Base-by-base conservation (phyloP, 2,888 invertebrate genomes). In the Aleiodes alternator region DNA sequence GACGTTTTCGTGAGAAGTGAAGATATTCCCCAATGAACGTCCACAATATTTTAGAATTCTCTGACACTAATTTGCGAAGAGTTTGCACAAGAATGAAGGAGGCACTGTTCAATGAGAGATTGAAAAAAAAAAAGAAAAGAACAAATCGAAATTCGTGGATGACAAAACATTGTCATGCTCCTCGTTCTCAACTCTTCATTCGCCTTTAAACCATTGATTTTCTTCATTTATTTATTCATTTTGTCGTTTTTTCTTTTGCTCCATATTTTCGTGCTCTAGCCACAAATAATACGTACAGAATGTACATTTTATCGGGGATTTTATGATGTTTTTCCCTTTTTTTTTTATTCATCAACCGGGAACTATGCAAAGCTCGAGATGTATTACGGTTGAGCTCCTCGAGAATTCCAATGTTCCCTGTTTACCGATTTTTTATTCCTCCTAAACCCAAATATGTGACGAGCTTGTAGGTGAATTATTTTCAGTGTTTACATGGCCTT, bases 111-210 rank as follows among this genome's bases (percentile, higher is more conserved):
- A 56, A 53, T 53, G 73, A 56, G 29, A 68, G 57, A n/a, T 66
- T 55, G 43, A 31, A 68, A 55, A 34, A 48, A 31, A 31, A 14
- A 56, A 31, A n/a, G 73, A 34, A 55, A 57, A 57, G 2, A 31
- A 73, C 73, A 31, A 48, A 73, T 57, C 69, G 56, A 68, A 55
- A 69, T 56, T 73, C 34, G 73, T 68, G 69, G 69, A 73, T 69
- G 68, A 57, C 50, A 68, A 57, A 14, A 73, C 69, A 66, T 73
- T 73, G 73, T 69, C 73, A 73, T 73, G 73, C 73, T 29, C 34
- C 73, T 73, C 57, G 57, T 57, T 50, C 14, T 1, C 56, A 48
- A 43, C 23, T 29, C 64, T 50, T 57, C 73, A 73, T 73, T 69
- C 73, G 73, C 69, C 50, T 56, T 48, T 12, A 53, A 31, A 51